phyloP scores from a whole-genome alignment of 2,888 invertebrate genomes.

The Apamea sordens region DNA sequence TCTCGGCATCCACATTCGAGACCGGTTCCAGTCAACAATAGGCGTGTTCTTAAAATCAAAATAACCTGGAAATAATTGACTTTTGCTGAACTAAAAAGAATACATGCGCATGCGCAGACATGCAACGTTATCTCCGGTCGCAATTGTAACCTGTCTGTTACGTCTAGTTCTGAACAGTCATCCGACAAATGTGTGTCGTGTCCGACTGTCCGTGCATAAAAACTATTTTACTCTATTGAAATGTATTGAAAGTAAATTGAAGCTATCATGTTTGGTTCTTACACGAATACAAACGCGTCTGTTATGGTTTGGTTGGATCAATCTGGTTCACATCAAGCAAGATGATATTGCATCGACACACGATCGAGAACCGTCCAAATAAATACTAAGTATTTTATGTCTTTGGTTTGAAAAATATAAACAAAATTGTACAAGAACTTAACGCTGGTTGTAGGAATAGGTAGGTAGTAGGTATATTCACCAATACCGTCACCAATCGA shows the following conservation, averaged over 20 bases:
- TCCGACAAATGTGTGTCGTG: conserved; percentile 49
- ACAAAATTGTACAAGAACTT: conserved; percentile 6
- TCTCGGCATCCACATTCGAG: conserved; percentile 74
- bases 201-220: conserved; percentile 27
- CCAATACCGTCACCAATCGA: conserved; percentile 40
- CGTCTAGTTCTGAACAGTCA: conserved; percentile 47
- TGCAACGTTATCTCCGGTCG: conserved; percentile 57
- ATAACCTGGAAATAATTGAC: conserved; percentile 72
- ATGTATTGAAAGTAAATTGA: conserved; percentile 62
- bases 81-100: conserved; percentile 59
- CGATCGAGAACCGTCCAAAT: conserved; percentile 1
- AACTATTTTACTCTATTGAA: conserved; percentile 48
- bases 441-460: neutral
- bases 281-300: conserved; percentile 31
- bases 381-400: neutral
- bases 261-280: conserved; percentile 32
- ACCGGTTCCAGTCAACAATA: conserved; percentile 77
- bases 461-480: neutral
- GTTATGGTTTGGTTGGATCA: conserved; percentile 25
- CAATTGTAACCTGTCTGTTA: conserved; percentile 56
- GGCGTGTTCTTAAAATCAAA: conserved; percentile 71
- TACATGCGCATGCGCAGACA: conserved; percentile 25
- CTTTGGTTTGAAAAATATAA: neutral
- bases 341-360: conserved; percentile 22
- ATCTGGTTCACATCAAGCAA: conserved; percentile 50